Evolutionary conservation across 2,888 invertebrate species (phyloP), one percentile per base, ranked within the genome.

Genomic region (Panopea generosa): DNA sequence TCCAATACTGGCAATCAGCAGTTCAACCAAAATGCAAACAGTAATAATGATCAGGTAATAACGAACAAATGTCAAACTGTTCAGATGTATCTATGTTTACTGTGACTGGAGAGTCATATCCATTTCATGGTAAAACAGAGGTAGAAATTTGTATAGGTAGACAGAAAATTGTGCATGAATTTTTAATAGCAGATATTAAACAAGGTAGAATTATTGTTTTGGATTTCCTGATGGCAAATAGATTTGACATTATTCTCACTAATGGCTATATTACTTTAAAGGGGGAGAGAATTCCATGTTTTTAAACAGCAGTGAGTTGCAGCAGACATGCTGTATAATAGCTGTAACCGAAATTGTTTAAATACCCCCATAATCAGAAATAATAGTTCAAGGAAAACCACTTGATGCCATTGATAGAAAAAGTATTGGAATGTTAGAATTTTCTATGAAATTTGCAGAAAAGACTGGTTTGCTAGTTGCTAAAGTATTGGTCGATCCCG

Each of bases 101-200:
- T 24, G 75, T 65, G 16, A 76, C 75, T n/a, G 70, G 75, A 4
- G 65, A 76, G 65, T 47, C 11, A 22, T 53, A 47, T 50, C 61
- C 75, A 18, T 75, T 76, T 56, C 22, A 38, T 20, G 75, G 70
- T 16, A 67, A 74, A 26, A 50, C 62, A n/a, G n/a, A 16, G 0
- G 20, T 62, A 18, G 16, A 67, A 29, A 45, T 74, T 20, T 40
- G 6, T 26, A 16, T 68, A 33, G 61, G 67, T 33, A 33, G 27
- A 11, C 61, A 55, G 20, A 27, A 2, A n/a, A 62, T 67, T 33
- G n/a, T 22, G 18, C 68, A 68, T 18, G 60, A 47, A 27, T 18
- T 47, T 24, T 20, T 60, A 22, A 24, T 68, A 22, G 47, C 68
- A n/a, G 60, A 59, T 26, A 60, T 68, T 38, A 11, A 20, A 38